Evolutionary conservation across 2,113 vertebrate genomes (phyloP), one percentile per base, ranked within the genome.

Genomic region (Orycteropus afer): DNA sequence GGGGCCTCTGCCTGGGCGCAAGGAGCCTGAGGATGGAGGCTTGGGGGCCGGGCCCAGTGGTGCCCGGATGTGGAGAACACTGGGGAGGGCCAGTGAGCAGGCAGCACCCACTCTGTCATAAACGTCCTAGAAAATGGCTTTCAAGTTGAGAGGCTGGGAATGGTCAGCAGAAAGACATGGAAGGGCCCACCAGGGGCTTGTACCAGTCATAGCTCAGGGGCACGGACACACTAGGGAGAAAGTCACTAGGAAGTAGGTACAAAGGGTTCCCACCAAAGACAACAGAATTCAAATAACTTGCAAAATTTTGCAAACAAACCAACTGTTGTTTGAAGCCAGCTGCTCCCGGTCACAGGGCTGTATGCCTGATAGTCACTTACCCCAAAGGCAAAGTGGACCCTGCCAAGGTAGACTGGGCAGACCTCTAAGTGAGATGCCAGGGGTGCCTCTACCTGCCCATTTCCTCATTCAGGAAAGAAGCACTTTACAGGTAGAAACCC

Each of bases 1-100:
- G 8, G 40, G 47, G 45, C 17, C 7, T 51, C 59, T 17, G 23
- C 2, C 0, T 0, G 12, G 32, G 67, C n/a, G 23, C 4, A 1
- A 14, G n/a, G 65, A 23, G 0, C 32, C 1, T 1, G 42, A 20
- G 7, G 65, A 0, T n/a, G 23, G 45, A 10, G 55, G 8, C 10
- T n/a, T 7, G 49, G 42, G 71, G 47, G 5, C 40, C 47, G 47
- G 1, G 7, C 3, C 71, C 32, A 17, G 63, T 29, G 8, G 83
- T 7, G 25, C 76, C 85, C 4, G 1, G 59, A 53, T 23, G 5
- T 32, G 37, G 69, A 76, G 32, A 29, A n/a, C 6, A 2, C 61
- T 27, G 5, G 40, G 61, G 63, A 59, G 17, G 74, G 34, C 14
- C 63, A 1, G 47, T n/a, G 59, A 65, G 34, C n/a, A 10, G 53